These are phyloP conservation scores for Ectobius pallidus DNA, from an alignment of 2,888 invertebrate genomes.

Conservation along the genomic window DNA sequence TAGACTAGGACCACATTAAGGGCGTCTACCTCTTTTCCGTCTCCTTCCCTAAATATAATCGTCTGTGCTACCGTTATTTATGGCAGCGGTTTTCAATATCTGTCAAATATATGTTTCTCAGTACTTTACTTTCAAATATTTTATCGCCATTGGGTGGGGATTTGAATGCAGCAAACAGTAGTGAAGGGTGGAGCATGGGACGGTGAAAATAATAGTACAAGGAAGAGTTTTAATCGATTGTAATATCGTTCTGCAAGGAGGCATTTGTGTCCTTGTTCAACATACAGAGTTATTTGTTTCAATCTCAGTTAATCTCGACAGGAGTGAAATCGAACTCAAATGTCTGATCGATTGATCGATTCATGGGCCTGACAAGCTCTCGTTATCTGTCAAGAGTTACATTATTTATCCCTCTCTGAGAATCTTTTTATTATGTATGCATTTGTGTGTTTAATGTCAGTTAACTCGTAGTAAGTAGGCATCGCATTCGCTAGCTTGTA, in stretches of 20 bases:
- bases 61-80: not conserved
- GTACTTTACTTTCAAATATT: no score
- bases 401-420: not conserved
- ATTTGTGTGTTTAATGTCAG: no score
- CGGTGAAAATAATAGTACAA: not conserved
- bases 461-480: no score
- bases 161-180: not conserved
- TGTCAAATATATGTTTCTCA: not conserved
- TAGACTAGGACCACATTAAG: no score
- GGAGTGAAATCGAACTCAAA: not conserved
- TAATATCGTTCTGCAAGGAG: not conserved
- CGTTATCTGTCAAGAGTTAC: slow-evolving; percentile 23
- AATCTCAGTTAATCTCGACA: not conserved
- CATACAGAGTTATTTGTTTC: not conserved
- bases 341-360: slow-evolving; percentile 27
- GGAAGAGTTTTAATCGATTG: slow-evolving; percentile 10
- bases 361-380: slow-evolving; percentile 25
- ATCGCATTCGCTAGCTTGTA: no score
- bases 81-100: not conserved
- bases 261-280: not conserved
- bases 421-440: not conserved
- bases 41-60: not conserved
- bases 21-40: not conserved
- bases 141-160: not conserved
- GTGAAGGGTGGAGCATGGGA: not conserved